Evolutionary conservation across 2,888 invertebrate genomes (phyloP).

Genomic region (Lydus trimaculatus): DNA sequence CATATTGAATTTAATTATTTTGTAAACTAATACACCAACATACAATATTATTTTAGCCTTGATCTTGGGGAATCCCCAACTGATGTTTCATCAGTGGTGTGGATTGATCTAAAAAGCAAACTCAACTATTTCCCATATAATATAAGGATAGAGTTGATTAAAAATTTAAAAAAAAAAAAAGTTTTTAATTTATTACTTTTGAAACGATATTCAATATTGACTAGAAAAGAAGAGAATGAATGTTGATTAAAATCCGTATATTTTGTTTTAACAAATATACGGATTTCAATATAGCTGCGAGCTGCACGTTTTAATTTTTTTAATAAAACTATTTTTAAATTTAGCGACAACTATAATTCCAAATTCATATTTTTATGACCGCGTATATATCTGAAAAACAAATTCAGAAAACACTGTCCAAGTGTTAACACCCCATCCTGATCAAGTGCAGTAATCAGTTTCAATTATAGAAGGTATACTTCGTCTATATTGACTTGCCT

Average conservation of each 20-base stretch:
- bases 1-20: neutral
- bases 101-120: neutral
- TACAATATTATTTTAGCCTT: neutral
- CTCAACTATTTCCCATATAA: neutral
- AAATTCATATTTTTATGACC: too few relatives aligned
- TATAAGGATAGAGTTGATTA: neutral
- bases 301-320: too few relatives aligned
- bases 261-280: too few relatives aligned
- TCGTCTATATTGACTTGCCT: too few relatives aligned
- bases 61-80: neutral
- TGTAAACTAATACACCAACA: neutral
- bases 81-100: neutral
- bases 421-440: too few relatives aligned
- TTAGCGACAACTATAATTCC: too few relatives aligned
- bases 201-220: neutral
- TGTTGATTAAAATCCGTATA: neutral
- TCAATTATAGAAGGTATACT: too few relatives aligned
- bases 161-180: neutral
- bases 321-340: too few relatives aligned
- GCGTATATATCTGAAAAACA: too few relatives aligned
- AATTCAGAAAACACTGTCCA: too few relatives aligned
- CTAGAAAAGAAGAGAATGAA: neutral
- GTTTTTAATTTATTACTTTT: neutral
- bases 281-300: too few relatives aligned
- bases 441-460: too few relatives aligned